Evolutionary conservation across 1,140 invertebrate species (phyloP), one percentile per base, ranked within the genome.

Genomic region (Batillaria attramentaria): DNA sequence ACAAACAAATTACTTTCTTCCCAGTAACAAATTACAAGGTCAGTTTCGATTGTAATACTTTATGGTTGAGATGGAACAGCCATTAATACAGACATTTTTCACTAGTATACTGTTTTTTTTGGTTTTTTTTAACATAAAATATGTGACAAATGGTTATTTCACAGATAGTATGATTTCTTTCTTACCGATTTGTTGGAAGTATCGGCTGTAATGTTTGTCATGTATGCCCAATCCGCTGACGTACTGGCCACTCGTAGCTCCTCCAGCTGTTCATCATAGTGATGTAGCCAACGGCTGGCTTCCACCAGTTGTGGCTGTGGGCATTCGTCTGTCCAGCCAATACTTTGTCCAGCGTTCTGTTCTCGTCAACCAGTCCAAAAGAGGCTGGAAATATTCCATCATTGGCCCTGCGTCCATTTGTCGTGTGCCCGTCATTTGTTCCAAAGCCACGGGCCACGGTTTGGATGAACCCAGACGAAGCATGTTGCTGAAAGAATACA

Each of bases 361-460:
- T 90, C 83, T 82, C 93, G n/a, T 92, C 28, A 97, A 89, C 95
- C 95, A 97, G 28, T 94, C 93, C 43, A 93, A 89, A 0, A 97
- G 89, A 1, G 31, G 92, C 65, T 87, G 83, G 81, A 88, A 90
- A 84, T 92, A 92, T 69, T 92, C 91, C 28, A 91, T 65, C 57
- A 92, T 91, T 3, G 95, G 93, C 77, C 93, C 92, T 4, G 95
- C 94, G 65, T 93, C 92, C 94, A 97, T 95, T 57, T 92, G 92
- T 60, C 93, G 90, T 85, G 94, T 93, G 0, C 95, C 95, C 0
- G 96, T 96, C 31, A 97, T 90, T 42, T 93, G 92, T 89, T 96
- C 93, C 93, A 97, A 93, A 70, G 95, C 95, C 80, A 95, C 94
- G 50, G 93, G 94, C 96, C 96, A 97, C 18, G 95, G 94, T 80